Evolutionary conservation across 1,140 invertebrate species (phyloP).

Genomic region (Nasonia vitripennis): DNA sequence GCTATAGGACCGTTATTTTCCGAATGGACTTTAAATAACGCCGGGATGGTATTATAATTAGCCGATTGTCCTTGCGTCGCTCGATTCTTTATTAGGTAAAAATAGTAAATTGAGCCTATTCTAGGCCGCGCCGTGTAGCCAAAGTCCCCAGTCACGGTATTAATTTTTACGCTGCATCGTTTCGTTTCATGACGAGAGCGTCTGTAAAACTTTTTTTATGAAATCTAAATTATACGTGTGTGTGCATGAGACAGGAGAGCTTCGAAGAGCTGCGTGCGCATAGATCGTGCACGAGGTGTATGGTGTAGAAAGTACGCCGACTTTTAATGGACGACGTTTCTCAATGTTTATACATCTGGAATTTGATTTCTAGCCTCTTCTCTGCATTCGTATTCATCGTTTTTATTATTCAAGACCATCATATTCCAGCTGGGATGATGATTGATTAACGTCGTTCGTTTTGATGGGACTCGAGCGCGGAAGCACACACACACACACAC

Average conservation of each 20-base stretch:
- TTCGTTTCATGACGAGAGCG: background rate
- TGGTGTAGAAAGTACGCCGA: conserved; percentile 1
- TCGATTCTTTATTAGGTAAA: background rate
- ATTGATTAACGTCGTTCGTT: conserved; percentile 2
- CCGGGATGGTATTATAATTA: background rate
- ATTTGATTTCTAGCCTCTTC: conserved; percentile 3
- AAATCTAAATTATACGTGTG: background rate
- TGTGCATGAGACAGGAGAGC: background rate
- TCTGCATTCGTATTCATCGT: background rate
- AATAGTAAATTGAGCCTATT: background rate
- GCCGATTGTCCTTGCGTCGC: background rate
- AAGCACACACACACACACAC: background rate
- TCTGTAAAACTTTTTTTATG: conserved; percentile 30
- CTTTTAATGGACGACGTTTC: background rate
- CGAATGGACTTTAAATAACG: background rate
- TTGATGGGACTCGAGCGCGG: background rate
- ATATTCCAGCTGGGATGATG: background rate
- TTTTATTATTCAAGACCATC: background rate
- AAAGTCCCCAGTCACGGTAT: background rate
- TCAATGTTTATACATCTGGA: conserved; percentile 23
- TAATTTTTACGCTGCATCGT: conserved; percentile 4
- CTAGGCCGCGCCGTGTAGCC: no score
- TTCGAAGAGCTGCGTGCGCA: background rate
- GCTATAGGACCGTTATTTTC: background rate
- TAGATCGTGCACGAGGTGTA: background rate